Evolutionary conservation across 2,797 vertebrate species (phyloP), one percentile per base, ranked within the genome.

Genomic region (Lacerta agilis): DNA sequence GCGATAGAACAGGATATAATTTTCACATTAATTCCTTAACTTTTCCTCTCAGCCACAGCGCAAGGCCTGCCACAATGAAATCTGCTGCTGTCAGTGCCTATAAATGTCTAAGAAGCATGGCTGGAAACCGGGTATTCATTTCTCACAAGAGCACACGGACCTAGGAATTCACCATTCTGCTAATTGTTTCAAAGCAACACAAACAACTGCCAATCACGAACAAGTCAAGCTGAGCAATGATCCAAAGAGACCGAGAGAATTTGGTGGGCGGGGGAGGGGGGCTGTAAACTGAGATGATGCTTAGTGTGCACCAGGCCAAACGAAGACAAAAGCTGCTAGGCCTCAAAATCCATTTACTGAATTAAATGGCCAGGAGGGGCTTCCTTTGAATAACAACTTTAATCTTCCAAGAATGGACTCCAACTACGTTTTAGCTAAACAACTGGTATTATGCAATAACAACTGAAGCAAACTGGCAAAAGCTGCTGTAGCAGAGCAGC

Each of bases 151-250:
- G 45, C 66, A 79, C 15, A 69, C n/a, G 71, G 43, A 83, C 36
- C 64, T 78, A 83, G 81, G 81, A 83, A 88, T 83, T 88, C 18
- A n/a, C 45, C 83, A 78, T 88, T 88, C 83, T 83, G 87, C 36
- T 71, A 83, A 69, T n/a, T 71, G 64, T 83, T 77, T 88, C 73
- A 88, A 78, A 88, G 87, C 81, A 87, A 77, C 33, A 41, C 64
- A 87, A 86, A 79, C n/a, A 86, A 71, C 77, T 79, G 66, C 45
- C 77, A 72, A 43, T 58, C 33, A 58, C 38, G 45, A 71, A 80
- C 43, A 71, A 86, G 33, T 38, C 43, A 86, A 38, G 76, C 64
- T 9, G 66, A 83, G 33, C 23, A 41, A 75, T 72, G 38, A 82
- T 15, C 23, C 64, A 69, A 55, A 83, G 15, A 69, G n/a, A 55